phyloP scores from a whole-genome alignment of 2,113 vertebrate species.

The Dendrocopos noguchii region DNA sequence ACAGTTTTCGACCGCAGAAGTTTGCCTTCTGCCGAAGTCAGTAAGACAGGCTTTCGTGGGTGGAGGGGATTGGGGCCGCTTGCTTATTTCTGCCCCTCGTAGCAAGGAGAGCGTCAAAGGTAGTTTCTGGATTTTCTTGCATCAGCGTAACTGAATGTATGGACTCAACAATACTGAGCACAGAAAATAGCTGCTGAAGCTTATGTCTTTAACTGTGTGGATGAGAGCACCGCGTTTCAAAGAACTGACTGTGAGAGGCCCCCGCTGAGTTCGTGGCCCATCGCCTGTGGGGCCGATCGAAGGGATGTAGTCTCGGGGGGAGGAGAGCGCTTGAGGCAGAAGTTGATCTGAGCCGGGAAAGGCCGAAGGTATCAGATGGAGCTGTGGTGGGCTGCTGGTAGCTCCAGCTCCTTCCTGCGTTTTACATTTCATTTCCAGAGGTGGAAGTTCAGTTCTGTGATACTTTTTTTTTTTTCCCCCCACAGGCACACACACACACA shows the following conservation, averaged over 20 bases:
- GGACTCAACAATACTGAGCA: neutral
- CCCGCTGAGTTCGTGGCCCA: rapidly evolving
- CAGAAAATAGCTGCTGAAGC: neutral
- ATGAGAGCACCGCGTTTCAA: neutral
- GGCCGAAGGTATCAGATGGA: too few species aligned
- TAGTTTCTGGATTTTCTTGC: neutral
- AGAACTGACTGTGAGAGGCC: neutral
- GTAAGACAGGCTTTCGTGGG: neutral
- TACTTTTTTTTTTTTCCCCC: neutral
- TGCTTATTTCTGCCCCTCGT: neutral
- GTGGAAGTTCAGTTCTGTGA: neutral
- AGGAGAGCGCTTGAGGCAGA: neutral
- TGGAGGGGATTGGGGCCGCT: too few species aligned
- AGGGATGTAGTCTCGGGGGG: neutral
- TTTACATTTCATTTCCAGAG: neutral
- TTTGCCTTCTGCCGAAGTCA: neutral
- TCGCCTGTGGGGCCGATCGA: rapidly evolving
- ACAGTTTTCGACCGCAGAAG: neutral
- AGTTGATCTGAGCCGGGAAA: neutral
- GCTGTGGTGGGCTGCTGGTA: neutral
- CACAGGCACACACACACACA: neutral
- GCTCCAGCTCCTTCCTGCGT: neutral
- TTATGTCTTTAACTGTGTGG: rapidly evolving
- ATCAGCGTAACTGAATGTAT: neutral
- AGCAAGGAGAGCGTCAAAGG: neutral